phyloP scores from a whole-genome alignment of 2,797 vertebrate genomes.

The Coracias cyanogaster region DNA sequence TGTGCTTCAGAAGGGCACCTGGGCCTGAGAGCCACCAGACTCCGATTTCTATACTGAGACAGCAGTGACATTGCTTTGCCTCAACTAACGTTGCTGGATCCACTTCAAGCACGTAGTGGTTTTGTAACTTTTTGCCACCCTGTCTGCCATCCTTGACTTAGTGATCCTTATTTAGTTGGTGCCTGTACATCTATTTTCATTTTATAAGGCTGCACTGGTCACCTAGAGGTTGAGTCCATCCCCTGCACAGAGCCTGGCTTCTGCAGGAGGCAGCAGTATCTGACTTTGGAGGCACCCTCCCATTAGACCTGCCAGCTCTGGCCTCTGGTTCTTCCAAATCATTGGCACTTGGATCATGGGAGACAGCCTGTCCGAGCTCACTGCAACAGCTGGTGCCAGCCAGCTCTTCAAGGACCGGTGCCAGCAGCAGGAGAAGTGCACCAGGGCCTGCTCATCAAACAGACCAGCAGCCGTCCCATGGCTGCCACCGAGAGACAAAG shows the following conservation, averaged over 20 bases:
- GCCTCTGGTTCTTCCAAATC: slow-evolving; percentile 29
- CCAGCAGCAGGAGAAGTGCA: neutral
- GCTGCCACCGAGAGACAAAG: neutral
- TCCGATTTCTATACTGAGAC: neutral
- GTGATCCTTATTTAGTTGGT: neutral
- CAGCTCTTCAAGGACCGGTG: neutral
- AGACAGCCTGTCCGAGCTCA: neutral
- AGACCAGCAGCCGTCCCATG: neutral
- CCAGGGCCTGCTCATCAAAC: slow-evolving; percentile 3
- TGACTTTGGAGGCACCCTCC: neutral
- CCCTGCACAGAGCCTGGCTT: neutral
- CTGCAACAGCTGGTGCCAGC: slow-evolving; percentile 63
- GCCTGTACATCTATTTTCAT: neutral
- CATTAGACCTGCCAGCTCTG: neutral
- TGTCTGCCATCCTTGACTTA: neutral
- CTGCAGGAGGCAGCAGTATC: neutral
- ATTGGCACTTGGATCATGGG: neutral
- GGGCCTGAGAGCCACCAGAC: neutral
- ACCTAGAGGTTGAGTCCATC: neutral
- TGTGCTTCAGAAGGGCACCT: neutral
- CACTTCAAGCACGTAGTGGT: accelerated
- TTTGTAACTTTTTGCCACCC: neutral
- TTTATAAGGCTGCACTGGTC: neutral
- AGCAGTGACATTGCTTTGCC: neutral
- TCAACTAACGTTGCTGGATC: neutral